Evolutionary conservation across 2,113 vertebrate species (phyloP), one percentile per base, ranked within the genome.

Genomic region (Zosterops japonicus): DNA sequence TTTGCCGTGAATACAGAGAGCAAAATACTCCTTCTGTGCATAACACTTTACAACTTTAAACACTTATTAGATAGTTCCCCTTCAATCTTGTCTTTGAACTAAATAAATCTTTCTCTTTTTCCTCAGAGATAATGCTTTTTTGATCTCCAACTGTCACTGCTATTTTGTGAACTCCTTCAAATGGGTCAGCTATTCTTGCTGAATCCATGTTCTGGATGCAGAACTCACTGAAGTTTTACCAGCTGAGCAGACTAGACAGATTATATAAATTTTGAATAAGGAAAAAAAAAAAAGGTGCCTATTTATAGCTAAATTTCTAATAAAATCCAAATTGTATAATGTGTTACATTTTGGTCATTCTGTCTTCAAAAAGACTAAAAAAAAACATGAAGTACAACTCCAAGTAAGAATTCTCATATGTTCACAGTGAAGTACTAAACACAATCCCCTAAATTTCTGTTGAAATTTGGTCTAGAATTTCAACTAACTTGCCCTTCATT

Each of bases 71-170:
- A 2, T 22, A 82, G 17, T 7, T 57, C 16, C 33, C 17, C 42
- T 90, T 90, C 41, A 83, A 36, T 69, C 24, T 21, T 76, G 22
- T n/a, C 29, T 88, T 90, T 90, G 44, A 53, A 70, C 17, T 90
- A 90, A 89, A 77, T 42, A 90, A 70, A 75, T 50, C 3, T 70
- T 69, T n/a, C 5, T 23, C 6, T 71, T 52, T 67, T 79, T 59
- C 29, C 22, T 53, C n/a, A 75, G 6, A 76, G 25, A 60, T 25
- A 17, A 69, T 15, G 16, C 14, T 60, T 88, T 85, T 53, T 69
- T 80, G 19, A 85, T 77, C 53, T 74, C 31, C 44, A 79, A 0
- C 12, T 77, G 24, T 52, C 36, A 50, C 18, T 83, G 28, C 25
- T 21, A 33, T n/a, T 82, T 64, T 41, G n/a, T 77, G 53, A 90